phyloP scores from a whole-genome alignment of 2,888 invertebrate species.

The Marasmarcha lunaedactyla region DNA sequence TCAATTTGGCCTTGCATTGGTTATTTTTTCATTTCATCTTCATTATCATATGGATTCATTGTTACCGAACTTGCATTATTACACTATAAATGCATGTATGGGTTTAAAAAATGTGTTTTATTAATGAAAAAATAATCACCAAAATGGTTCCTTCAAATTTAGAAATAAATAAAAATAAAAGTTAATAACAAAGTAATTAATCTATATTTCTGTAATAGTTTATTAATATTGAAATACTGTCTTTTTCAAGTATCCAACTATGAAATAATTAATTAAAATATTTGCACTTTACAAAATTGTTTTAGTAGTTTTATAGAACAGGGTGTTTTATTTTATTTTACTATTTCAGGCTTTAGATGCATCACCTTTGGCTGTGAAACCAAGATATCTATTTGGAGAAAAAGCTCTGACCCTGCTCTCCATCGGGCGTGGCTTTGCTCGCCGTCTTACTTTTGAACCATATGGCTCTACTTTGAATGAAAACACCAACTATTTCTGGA shows the following conservation, averaged over 20 bases:
- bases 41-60: conserved; percentile 8
- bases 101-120: conserved; percentile 1
- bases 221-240: no score
- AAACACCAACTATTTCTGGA: conserved; percentile 82
- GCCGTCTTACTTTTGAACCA: conserved; percentile 79
- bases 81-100: conserved; percentile 9
- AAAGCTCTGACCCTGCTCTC: conserved; percentile 74
- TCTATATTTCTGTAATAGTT: no score
- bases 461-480: conserved; percentile 71
- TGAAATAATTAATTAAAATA: no score
- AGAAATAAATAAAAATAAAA: conserved; percentile 8
- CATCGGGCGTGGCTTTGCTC: conserved; percentile 80
- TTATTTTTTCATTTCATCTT: conserved; percentile 41
- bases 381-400: conserved; percentile 73
- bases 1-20: conserved; percentile 30
- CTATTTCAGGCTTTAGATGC: conserved; percentile 56
- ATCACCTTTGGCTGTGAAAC: conserved; percentile 55
- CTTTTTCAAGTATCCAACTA: no score
- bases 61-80: no score
- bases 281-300: no score
- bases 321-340: no score
- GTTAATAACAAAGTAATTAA: conserved; percentile 1
- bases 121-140: conserved; percentile 34
- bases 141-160: conserved; percentile 21
- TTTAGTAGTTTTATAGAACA: neutral